Conservation (phyloP, 2,888 invertebrate species). For the Sinotaia quadrata region DNA sequence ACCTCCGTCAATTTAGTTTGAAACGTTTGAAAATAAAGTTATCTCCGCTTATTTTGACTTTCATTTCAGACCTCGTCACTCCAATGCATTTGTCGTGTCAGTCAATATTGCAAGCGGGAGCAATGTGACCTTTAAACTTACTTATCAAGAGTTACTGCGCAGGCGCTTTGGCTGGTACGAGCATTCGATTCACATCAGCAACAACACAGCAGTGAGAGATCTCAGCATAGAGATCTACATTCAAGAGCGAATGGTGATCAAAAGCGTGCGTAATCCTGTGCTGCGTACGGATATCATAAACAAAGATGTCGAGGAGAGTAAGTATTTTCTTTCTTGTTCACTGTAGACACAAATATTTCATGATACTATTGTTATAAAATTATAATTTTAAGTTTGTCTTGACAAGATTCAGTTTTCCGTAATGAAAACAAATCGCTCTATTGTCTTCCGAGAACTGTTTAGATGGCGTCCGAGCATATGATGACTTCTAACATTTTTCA, state of each 20-base stretch:
- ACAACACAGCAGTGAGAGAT: constrained; percentile 79
- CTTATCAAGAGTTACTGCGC: constrained; percentile 81
- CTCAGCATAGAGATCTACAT: constrained; percentile 79
- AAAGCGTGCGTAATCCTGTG: constrained; percentile 53
- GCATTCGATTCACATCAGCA: constrained; percentile 80
- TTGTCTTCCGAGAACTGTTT: no score
- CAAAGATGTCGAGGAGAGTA: constrained; percentile 26
- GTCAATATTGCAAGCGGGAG: constrained; percentile 80
- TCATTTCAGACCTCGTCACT: constrained; percentile 56
- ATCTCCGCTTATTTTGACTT: no score
- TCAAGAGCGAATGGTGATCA: constrained; percentile 77
- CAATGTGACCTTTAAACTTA: constrained; percentile 80
- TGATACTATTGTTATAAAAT: no score
- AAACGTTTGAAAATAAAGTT: no score
- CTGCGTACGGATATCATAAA: constrained; percentile 47
- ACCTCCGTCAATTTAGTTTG: no score
- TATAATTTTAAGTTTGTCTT: no score
- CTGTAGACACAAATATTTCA: no score
- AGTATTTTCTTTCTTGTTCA: no score
- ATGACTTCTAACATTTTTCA: no score
- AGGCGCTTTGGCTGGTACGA: constrained; percentile 80
- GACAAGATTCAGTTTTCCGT: no score
- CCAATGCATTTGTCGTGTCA: constrained; percentile 70
- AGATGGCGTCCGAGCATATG: no score
- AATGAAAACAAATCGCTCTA: no score